Conservation (phyloP, 2,888 invertebrate genomes). For the Rhagophthalmus giganteus region DNA sequence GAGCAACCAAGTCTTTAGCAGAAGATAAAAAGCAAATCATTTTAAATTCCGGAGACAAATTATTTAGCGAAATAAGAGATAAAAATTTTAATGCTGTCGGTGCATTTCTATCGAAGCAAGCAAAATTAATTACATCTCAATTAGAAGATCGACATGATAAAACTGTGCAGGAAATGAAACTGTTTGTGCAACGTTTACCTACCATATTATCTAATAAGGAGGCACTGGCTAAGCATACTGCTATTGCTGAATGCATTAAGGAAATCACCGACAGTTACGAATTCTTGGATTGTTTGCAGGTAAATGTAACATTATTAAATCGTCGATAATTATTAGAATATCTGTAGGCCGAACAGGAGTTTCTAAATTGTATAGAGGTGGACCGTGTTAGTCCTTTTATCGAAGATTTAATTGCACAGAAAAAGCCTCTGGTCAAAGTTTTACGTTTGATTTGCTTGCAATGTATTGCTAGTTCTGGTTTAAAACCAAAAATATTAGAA, state of each 20-base stretch:
- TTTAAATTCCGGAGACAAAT: constrained; percentile 85
- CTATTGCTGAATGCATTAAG: constrained; percentile 92
- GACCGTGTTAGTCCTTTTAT: constrained; percentile 88
- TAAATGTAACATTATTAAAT: constrained; percentile 18
- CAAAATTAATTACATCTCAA: constrained; percentile 82
- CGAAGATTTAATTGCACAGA: constrained; percentile 88
- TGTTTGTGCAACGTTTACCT: constrained; percentile 87
- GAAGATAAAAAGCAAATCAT: constrained; percentile 74
- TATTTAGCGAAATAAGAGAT: constrained; percentile 88
- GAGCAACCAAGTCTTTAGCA: constrained; percentile 60
- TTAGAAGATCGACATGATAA: constrained; percentile 85
- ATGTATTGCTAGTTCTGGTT: constrained; percentile 87
- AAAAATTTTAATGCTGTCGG: constrained; percentile 90
- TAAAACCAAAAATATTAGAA: constrained; percentile 84
- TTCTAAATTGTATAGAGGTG: constrained; percentile 87
- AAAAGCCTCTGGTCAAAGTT: constrained; percentile 79
- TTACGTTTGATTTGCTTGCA: constrained; percentile 91
- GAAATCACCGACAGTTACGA: constrained; percentile 65
- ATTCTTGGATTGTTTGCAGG: constrained; percentile 52
- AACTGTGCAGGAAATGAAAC: constrained; percentile 92
- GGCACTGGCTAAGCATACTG: constrained; percentile 84
- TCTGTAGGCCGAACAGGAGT: constrained; percentile 79
- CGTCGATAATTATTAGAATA: neutral
- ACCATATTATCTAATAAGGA: constrained; percentile 84
- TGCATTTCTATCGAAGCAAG: constrained; percentile 80